Percentiles rank a stretch among this genome's conserved stretches.
Conservation (phyloP, 2,113 vertebrate species). For the Oryzias celebensis region DNA sequence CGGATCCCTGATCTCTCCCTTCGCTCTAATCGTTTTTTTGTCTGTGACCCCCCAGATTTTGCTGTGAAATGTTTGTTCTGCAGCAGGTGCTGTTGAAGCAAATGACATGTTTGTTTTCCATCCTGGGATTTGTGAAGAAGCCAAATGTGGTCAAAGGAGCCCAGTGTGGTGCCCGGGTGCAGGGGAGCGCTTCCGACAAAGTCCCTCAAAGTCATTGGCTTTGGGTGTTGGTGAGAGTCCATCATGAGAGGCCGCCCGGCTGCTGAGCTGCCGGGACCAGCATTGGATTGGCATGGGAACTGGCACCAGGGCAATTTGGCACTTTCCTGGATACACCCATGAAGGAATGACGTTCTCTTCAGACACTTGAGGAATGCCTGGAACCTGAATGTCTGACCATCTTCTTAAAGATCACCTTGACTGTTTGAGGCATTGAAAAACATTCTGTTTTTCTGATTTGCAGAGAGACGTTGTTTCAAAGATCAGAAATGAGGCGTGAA, state of each 20-base stretch:
- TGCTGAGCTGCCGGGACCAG: constrained; percentile 33
- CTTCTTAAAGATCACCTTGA: constrained; percentile 22
- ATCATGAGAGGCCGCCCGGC: constrained; percentile 15
- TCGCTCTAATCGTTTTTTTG: too few species aligned
- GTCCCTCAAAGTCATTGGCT: constrained; percentile 29
- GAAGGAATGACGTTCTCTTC: constrained; percentile 62
- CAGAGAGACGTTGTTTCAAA: constrained; percentile 11
- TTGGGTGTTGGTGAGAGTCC: constrained; percentile 37
- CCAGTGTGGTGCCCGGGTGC: constrained; percentile 40
- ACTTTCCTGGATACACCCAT: constrained; percentile 45
- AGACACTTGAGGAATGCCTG: constrained; percentile 66
- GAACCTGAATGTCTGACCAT: constrained; percentile 44
- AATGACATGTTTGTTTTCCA: constrained; percentile 25
- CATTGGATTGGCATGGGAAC: constrained; percentile 71
- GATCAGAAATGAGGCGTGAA: constrained; percentile 49
- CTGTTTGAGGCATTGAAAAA: constrained; percentile 34
- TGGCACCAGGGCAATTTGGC: constrained; percentile 57
- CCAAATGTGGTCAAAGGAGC: constrained; percentile 46
- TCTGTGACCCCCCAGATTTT: too few species aligned
- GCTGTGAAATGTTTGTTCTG: too few species aligned
- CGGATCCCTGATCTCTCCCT: too few species aligned
- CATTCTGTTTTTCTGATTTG: constrained; percentile 6
- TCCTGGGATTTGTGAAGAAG: constrained; percentile 24
- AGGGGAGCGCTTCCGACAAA: constrained; percentile 41
- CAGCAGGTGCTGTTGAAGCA: constrained; percentile 8